These are phyloP conservation scores for Ptychobarbus kaznakovi DNA, from an alignment of 2,797 vertebrate genomes.

Conservation along the genomic window DNA sequence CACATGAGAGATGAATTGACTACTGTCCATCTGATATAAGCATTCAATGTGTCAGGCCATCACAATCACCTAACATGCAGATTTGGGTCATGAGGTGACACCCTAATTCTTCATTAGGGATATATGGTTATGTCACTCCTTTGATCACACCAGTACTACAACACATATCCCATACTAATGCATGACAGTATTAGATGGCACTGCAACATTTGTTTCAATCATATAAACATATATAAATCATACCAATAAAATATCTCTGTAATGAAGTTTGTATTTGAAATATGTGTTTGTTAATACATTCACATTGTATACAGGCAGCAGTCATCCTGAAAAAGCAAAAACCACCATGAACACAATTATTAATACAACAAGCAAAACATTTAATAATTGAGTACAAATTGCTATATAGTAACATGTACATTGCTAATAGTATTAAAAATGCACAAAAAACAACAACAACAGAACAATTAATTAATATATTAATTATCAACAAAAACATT, in stretches of 20 bases:
- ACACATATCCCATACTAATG: conserved; percentile 11
- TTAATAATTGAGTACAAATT: neutral
- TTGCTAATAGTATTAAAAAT: neutral
- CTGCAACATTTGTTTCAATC: conserved; percentile 5
- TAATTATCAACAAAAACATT: neutral
- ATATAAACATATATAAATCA: neutral
- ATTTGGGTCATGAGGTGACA: conserved; percentile 84
- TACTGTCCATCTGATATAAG: conserved; percentile 89
- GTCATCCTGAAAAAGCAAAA: neutral
- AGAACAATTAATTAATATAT: neutral
- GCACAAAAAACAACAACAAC: neutral
- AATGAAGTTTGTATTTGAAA: neutral
- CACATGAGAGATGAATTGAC: conserved; percentile 98
- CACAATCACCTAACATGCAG: conserved; percentile 87
- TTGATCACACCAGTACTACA: conserved; percentile 60
- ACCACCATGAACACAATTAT: neutral
- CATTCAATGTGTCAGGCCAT: conserved; percentile 70
- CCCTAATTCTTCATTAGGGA: conserved; percentile 81
- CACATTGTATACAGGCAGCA: neutral
- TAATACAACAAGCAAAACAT: neutral
- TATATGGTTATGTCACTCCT: conserved; percentile 71
- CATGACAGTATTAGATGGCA: neutral
- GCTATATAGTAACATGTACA: neutral
- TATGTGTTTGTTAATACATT: neutral
- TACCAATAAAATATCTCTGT: neutral